Base-by-base conservation (phyloP, 1,140 invertebrate species). In the Zelostemma sp. region DNA sequence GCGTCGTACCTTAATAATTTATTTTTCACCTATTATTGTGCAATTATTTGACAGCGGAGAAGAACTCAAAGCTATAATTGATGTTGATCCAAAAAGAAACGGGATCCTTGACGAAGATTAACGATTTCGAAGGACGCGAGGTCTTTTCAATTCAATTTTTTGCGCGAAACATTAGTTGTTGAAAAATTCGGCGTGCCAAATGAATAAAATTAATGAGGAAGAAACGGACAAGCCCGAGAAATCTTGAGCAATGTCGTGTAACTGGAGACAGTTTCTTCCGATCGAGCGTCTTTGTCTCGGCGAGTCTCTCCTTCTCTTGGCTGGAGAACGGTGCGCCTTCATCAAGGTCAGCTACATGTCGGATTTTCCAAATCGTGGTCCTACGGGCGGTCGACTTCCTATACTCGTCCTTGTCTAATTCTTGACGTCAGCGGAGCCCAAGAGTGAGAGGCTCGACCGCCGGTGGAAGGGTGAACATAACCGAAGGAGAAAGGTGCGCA, bases 361-460 rank as follows among this genome's bases (percentile, higher is more conserved):
- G 68, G 77, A 72, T 79, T 82, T 83, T 80, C 76, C 77, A 80
- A 82, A 80, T 77, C 76, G 67, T 65, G 68, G 68, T 67, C 73
- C 67, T 61, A 41, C 60, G 57, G 61, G 62, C 56, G 48, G 48
- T 45, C 57, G 51, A 78, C 76, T 83, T 83, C 79, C 79, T 82
- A 77, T 64, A 68, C 75, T 33, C 49, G 55, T 80, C 79, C 61
- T 72, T 49, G 50, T 81, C 59, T 17, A 46, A 18, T 60, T 16
- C 12, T 11, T 5, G 54, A 62, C 57, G 54, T 40, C 15, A 19
- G 18, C 11, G 2, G 40, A 41, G 14, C 12, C 40, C 12, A 15
- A 46, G 17, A 43, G 17, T 43, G 33, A 35, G 33, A 35, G 21
- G 8, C 21, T 25, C 18, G n/a, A n/a, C n/a, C n/a, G n/a, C 3